Evolutionary conservation across 53 echinoderm and acorn worm genomes (phyloP).

Genomic region (Antedon mediterranea): DNA sequence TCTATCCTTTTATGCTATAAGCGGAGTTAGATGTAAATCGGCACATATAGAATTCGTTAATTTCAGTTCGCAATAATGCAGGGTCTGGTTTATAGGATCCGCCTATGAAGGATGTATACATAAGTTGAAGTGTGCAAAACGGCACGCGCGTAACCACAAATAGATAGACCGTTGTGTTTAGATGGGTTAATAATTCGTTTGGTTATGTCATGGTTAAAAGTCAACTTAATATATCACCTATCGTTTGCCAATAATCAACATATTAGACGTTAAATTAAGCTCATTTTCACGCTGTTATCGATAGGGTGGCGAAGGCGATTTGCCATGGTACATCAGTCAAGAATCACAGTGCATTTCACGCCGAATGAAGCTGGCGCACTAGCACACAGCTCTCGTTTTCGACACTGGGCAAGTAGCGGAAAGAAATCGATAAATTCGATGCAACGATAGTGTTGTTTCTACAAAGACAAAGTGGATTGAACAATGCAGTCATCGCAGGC

Average conservation of each 20-base stretch:
- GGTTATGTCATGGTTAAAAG: background rate
- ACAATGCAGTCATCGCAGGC: background rate
- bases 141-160: background rate
- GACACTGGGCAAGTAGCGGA: background rate
- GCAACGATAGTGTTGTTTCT: background rate
- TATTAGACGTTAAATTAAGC: slow-evolving; percentile 1
- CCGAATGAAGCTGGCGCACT: background rate
- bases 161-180: background rate
- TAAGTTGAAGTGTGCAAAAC: no score
- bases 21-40: no score
- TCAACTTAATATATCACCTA: background rate
- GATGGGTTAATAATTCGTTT: background rate
- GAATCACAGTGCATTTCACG: background rate
- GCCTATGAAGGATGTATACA: no score
- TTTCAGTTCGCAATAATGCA: no score
- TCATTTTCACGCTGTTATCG: slow-evolving; percentile 1
- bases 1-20: no score
- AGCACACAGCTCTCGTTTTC: background rate
- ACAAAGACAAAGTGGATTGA: background rate
- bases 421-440: background rate
- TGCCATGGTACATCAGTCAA: background rate
- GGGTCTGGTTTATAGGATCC: no score
- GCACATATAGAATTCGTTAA: no score
- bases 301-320: background rate
- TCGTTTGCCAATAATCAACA: slow-evolving; percentile 1